Base-by-base conservation (phyloP, 1,140 invertebrate species). In the Drosophila kohkoa region DNA sequence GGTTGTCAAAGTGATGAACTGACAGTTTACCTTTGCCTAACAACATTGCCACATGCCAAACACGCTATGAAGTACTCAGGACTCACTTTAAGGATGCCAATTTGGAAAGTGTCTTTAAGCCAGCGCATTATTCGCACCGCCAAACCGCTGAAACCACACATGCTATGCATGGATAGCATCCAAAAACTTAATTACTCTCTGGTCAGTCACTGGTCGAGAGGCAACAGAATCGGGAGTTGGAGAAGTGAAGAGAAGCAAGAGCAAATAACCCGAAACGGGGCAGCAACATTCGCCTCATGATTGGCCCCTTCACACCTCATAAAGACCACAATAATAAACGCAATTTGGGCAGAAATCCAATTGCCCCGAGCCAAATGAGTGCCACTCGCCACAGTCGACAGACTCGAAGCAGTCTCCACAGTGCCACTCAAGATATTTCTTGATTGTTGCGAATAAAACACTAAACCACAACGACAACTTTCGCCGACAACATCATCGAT, bases 291-390 rank as follows among this genome's bases (percentile, higher is more conserved):
- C 43, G 58, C 49, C 32, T 57, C 59, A 72, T 87, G 75, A 80
- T 77, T 87, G 80, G 83, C 80, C 74, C 77, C 83, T 88, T 88
- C 85, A 74, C 83, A 88, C 83, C 85, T 88, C 83, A 88, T 88
- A 89, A 88, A 80, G 80, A 75, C 73, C 77, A 75, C 83, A 87
- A 80, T 88, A 88, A 87, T 87, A 87, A 87, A 88, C 83, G 83
- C 85, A 87, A 87, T 87, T 87, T 88, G 82, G 87, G 80, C 83
- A 87, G 74, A 89, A 87, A 87, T 87, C 83, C 83, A 87, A 87
- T 87, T 87, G 74, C 55, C 74, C 49, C 69, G 48, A 62, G 72
- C 38, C 82, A 87, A 82, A 77, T 79, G 76, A 74, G 77, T 65
- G 75, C 46, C 28, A 11, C 38, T 32, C 52, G 15, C 51, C 30